Percentiles rank a stretch among this genome's conserved stretches.
These are phyloP conservation scores for Spodoptera littoralis DNA, from an alignment of 2,888 invertebrate species.

Conservation along the genomic window DNA sequence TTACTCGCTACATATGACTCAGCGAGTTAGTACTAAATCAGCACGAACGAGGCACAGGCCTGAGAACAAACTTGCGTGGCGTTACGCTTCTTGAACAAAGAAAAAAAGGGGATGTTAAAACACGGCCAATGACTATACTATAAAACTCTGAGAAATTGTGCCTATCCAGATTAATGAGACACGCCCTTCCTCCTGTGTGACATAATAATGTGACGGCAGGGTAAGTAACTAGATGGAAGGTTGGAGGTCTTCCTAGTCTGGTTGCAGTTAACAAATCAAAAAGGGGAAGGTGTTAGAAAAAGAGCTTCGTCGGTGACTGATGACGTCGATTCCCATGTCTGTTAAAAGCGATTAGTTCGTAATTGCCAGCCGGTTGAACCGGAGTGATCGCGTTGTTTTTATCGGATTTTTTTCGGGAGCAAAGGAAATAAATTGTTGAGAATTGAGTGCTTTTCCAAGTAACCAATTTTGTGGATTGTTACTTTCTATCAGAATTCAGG, in stretches of 20 bases:
- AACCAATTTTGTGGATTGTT: conserved; percentile 46
- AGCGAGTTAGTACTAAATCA: conserved; percentile 71
- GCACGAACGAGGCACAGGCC: conserved; percentile 68
- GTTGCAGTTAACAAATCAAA: conserved; percentile 63
- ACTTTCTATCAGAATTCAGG: conserved; percentile 31
- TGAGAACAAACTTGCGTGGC: conserved; percentile 84
- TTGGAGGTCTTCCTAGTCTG: conserved; percentile 61
- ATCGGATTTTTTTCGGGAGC: conserved; percentile 46
- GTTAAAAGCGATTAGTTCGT: conserved; percentile 67
- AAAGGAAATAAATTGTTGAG: conserved; percentile 50
- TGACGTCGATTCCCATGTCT: conserved; percentile 74
- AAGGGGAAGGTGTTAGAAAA: conserved; percentile 72
- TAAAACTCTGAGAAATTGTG: conserved; percentile 74
- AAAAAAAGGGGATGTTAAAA: conserved; percentile 79
- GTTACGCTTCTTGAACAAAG: conserved; percentile 84
- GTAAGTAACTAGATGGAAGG: conserved; percentile 54
- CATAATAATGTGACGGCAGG: conserved; percentile 44
- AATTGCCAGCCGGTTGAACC: conserved; percentile 52
- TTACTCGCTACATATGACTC: conserved; percentile 70
- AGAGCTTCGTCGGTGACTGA: conserved; percentile 67
- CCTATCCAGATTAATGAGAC: conserved; percentile 69
- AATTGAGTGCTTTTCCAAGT: conserved; percentile 41
- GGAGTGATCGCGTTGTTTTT: conserved; percentile 46
- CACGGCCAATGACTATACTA: conserved; percentile 74
- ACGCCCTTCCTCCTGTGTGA: conserved; percentile 57